phyloP scores from a whole-genome alignment of 1,140 invertebrate species.

The Hyphantria cunea region DNA sequence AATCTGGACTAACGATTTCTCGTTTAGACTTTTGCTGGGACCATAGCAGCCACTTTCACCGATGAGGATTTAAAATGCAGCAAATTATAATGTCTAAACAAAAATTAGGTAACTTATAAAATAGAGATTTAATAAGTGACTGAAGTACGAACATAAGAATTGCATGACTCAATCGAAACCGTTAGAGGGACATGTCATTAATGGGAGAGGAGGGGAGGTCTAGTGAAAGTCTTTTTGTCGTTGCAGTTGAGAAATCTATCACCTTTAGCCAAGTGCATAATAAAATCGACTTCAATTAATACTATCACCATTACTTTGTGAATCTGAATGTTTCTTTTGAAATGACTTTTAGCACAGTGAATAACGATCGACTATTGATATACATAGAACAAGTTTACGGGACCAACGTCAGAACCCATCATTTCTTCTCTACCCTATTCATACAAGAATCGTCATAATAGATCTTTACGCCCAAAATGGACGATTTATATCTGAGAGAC shows the following conservation, averaged over 20 bases:
- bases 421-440: no score
- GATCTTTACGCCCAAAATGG: no score
- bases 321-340: no score
- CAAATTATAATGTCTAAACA: no score
- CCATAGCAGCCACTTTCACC: no score
- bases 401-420: no score
- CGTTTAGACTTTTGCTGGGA: no score
- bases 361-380: constrained; percentile 1
- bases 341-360: neutral
- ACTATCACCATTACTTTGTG: constrained; percentile 29
- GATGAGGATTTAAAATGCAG: no score
- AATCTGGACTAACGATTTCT: no score
- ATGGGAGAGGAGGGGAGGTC: constrained; percentile 14
- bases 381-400: neutral
- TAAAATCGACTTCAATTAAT: constrained; percentile 47
- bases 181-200: constrained; percentile 2
- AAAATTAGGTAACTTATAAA: neutral
- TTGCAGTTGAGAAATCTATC: constrained; percentile 56
- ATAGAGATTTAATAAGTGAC: constrained; percentile 34
- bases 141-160: constrained; percentile 16
- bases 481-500: no score
- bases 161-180: constrained; percentile 11
- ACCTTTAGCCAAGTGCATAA: constrained; percentile 44
- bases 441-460: no score
- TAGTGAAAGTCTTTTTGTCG: constrained; percentile 56